Evolutionary conservation across 1,140 invertebrate species (phyloP), one percentile per base, ranked within the genome.

Genomic region (Conus ventricosus): DNA sequence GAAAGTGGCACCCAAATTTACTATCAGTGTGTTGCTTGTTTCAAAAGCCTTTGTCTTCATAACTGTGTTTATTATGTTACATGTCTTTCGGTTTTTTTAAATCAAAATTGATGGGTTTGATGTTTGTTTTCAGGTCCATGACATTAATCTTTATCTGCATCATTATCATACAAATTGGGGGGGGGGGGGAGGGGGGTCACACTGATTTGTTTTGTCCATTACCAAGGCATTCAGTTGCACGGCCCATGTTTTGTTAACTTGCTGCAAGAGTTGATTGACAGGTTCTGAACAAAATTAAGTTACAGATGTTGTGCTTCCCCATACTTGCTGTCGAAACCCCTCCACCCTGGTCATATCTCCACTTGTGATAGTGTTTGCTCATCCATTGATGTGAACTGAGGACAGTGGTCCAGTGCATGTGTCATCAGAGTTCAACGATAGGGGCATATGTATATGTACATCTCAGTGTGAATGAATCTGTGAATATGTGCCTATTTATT

Each of bases 401-500:
- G 76, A n/a, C n/a, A 78, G 11, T 15, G 13, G 11, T 39, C 7
- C 71, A 27, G 25, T 78, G 11, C 11, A 39, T 78, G 76, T 23
- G 11, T 78, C 15, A 39, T 78, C 57, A 60, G 57, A 60, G 8
- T 60, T 60, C 57, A 8, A 60, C 15, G 57, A 60, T 15, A 60
- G 8, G 8, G 57, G 4, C 57, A 60, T 78, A 15, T 39, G 8
- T 39, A 27, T 25, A 39, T 13, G 76, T 15, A 78, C 7, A 39
- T 78, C 25, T 78, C 11, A 39, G 76, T 25, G 20, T 75, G 20
- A 25, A 11, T 78, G 23, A 25, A 39, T 78, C 4, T 78, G 76
- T 78, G 76, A 78, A 78, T 78, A 78, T 78, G 11, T 78, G n/a
- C 25, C 23, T 78, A 39, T 78, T 25, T 78, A 78, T 78, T 78